Evolutionary conservation across 1,140 invertebrate species (phyloP).

Genomic region (Hermatobates lingyangjiaoensis): DNA sequence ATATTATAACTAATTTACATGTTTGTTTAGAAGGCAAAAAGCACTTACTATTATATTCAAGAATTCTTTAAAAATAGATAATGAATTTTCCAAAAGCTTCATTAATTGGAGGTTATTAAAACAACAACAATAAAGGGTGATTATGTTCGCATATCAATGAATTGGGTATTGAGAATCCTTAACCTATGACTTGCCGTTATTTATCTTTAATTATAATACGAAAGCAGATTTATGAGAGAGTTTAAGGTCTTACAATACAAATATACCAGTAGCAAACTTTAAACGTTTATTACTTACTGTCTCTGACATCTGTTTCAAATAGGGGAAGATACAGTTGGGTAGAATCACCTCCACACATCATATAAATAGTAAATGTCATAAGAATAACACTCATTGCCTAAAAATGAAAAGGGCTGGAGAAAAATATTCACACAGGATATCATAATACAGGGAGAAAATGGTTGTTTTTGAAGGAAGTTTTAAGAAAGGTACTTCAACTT

Average conservation of each 20-base stretch:
- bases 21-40: too few relatives aligned
- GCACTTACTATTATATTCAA: too few relatives aligned
- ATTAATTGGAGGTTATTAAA: too few relatives aligned
- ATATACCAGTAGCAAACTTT: background rate
- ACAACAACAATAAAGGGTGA: too few relatives aligned
- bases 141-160: too few relatives aligned
- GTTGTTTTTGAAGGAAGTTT: background rate
- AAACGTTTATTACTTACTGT: conserved; percentile 45
- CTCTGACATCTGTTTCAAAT: conserved; percentile 65
- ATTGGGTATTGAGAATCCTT: background rate
- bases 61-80: too few relatives aligned
- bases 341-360: conserved; percentile 64
- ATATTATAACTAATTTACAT: too few relatives aligned
- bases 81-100: too few relatives aligned
- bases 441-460: background rate
- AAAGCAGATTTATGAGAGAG: background rate
- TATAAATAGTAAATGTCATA: conserved; percentile 53
- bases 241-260: background rate
- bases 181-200: background rate
- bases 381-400: conserved; percentile 46
- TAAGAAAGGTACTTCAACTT: conserved; percentile 16
- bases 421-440: background rate
- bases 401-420: conserved; percentile 16
- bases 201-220: background rate
- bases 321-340: conserved; percentile 68